phyloP scores from a whole-genome alignment of 1,140 invertebrate genomes.

The Macrobrachium nipponense region DNA sequence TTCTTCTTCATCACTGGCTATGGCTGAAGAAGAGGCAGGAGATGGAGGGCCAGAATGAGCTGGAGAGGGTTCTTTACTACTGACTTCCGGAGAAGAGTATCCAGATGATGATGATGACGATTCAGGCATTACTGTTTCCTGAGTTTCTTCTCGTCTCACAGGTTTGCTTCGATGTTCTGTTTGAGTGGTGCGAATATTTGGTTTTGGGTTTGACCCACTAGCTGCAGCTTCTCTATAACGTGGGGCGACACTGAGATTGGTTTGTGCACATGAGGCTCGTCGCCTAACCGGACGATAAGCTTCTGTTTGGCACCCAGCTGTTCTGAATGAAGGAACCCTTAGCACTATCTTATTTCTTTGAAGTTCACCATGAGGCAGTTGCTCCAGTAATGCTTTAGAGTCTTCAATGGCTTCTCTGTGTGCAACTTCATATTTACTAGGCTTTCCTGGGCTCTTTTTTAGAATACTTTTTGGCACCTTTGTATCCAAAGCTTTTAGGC shows the following conservation, averaged over 20 bases:
- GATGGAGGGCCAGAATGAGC: constrained; percentile 63
- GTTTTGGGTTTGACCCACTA: constrained; percentile 4
- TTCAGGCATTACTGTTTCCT: constrained; percentile 11
- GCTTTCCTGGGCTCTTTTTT: constrained; percentile 46
- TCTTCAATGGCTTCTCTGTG: constrained; percentile 60
- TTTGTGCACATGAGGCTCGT: constrained; percentile 60
- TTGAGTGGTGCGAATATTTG: neutral
- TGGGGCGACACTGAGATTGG: constrained; percentile 55
- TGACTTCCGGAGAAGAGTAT: constrained; percentile 63
- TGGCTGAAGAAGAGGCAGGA: constrained; percentile 52
- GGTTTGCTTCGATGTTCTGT: constrained; percentile 16
- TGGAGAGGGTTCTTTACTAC: constrained; percentile 61
- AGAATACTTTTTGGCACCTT: constrained; percentile 47
- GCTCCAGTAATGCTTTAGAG: constrained; percentile 52
- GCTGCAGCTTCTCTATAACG: constrained; percentile 19
- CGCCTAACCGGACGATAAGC: constrained; percentile 52
- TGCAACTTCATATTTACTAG: constrained; percentile 58
- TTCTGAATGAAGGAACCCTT: constrained; percentile 62
- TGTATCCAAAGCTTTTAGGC: constrained; percentile 34
- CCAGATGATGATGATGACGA: constrained; percentile 63
- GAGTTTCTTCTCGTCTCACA: neutral
- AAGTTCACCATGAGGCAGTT: constrained; percentile 57
- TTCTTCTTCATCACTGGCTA: constrained; percentile 48
- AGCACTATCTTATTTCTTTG: constrained; percentile 62
- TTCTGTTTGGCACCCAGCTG: constrained; percentile 63